These are phyloP conservation scores for Labia minor DNA, from an alignment of 2,888 invertebrate genomes.

Conservation along the genomic window DNA sequence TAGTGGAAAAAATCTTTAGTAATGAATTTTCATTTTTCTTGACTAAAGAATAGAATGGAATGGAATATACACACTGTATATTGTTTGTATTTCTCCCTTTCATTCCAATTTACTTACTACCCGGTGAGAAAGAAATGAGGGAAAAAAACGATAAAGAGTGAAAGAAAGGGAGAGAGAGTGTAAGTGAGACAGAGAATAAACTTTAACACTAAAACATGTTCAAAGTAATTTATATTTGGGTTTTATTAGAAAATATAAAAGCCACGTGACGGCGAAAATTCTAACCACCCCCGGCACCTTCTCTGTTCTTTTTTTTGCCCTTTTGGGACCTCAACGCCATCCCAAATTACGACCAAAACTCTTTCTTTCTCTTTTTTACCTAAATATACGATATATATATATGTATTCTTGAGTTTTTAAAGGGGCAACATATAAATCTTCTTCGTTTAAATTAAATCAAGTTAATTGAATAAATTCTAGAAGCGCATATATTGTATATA, in stretches of 20 bases:
- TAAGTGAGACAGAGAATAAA: not conserved
- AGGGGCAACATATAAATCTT: not conserved
- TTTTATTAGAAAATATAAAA: slow-evolving; percentile 13
- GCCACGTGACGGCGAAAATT: slow-evolving; percentile 5
- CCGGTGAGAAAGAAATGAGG: not conserved
- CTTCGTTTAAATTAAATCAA: not conserved
- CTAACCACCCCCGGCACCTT: not conserved
- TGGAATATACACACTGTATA: too few relatives aligned
- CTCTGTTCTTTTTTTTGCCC: not conserved
- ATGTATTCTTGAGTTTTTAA: not conserved
- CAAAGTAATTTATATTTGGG: slow-evolving; percentile 13
- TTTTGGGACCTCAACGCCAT: slow-evolving; percentile 13
- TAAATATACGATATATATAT: not conserved
- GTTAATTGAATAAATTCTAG: not conserved
- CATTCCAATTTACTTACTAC: slow-evolving; percentile 1
- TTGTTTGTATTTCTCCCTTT: not conserved
- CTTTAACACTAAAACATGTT: slow-evolving; percentile 13
- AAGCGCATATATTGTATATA: not conserved
- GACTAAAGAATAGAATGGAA: too few relatives aligned
- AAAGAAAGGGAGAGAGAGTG: not conserved
- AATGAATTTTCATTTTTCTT: too few relatives aligned
- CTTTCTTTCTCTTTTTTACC: slow-evolving; percentile 1
- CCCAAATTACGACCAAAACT: slow-evolving; percentile 8
- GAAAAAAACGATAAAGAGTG: not conserved
- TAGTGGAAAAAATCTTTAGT: too few relatives aligned